phyloP scores from a whole-genome alignment of 2,888 invertebrate species.

The Psococerastis gibbosa region DNA sequence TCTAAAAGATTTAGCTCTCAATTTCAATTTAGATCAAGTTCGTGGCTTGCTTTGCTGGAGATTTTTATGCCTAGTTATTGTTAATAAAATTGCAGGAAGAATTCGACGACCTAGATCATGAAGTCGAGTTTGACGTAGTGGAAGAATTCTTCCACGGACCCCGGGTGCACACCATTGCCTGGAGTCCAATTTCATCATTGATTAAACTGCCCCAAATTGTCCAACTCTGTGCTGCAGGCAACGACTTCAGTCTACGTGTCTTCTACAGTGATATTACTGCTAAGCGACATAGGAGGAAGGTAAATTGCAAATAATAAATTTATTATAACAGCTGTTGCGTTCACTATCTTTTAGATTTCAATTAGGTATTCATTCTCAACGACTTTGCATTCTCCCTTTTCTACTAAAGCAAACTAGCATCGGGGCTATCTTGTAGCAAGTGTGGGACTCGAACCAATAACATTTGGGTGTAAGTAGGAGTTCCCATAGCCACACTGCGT shows the following conservation, averaged over 20 bases:
- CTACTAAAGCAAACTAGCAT: no score
- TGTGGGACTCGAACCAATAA: no score
- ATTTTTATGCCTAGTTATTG: no score
- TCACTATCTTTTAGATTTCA: no score
- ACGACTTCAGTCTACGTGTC: constrained; percentile 34
- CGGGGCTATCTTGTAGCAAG: no score
- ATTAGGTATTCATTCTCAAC: no score
- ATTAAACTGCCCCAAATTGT: constrained; percentile 35
- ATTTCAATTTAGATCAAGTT: constrained; percentile 11
- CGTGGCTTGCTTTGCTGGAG: no score
- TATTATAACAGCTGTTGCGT: no score
- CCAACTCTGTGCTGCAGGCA: constrained; percentile 34
- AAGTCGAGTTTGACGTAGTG: constrained; percentile 32
- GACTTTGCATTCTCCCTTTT: no score
- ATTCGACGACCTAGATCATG: constrained; percentile 29
- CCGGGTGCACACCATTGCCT: constrained; percentile 34
- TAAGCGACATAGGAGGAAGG: constrained; percentile 4
- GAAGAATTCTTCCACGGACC: constrained; percentile 35
- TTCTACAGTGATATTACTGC: constrained; percentile 33
- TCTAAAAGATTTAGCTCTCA: not conserved
- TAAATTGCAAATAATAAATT: no score
- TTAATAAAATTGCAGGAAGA: constrained; percentile 25
- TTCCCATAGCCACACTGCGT: no score
- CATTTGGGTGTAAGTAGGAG: no score
- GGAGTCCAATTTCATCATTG: constrained; percentile 42